These are phyloP conservation scores for Campoplex capitator DNA, from an alignment of 2,888 invertebrate genomes.

Conservation along the genomic window DNA sequence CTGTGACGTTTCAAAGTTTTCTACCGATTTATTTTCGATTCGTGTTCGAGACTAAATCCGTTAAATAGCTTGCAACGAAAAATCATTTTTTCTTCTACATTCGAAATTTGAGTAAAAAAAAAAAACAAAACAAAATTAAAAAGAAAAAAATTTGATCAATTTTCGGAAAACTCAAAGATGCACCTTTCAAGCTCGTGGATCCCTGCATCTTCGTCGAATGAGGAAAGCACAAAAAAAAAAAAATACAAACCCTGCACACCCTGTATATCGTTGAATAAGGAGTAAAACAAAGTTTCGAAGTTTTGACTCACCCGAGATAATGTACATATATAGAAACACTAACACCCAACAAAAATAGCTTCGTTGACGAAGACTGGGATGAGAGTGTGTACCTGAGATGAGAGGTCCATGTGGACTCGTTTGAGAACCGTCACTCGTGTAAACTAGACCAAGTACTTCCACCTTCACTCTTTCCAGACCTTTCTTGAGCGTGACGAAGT, in stretches of 20 bases:
- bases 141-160: too few species aligned
- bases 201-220: not conserved
- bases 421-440: constrained; percentile 75
- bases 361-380: constrained; percentile 29
- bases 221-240: not conserved
- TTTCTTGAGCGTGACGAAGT: constrained; percentile 79
- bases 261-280: not conserved
- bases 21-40: not conserved
- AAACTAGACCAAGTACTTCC: constrained; percentile 79
- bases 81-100: not conserved
- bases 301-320: not conserved
- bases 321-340: not conserved
- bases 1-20: not conserved
- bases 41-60: not conserved
- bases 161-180: not conserved
- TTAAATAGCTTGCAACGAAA: not conserved
- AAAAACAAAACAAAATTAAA: too few species aligned
- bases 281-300: not conserved
- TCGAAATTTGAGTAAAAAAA: not conserved
- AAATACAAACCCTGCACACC: not conserved
- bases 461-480: constrained; percentile 71
- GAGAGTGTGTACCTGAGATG: constrained; percentile 29
- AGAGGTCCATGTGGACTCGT: constrained; percentile 60
- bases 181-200: not conserved
- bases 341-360: constrained; percentile 2